A percentile compares a stretch with the other conserved stretches of the same genome.
phyloP scores from a whole-genome alignment of 1,140 invertebrate genomes.

The Brachionus paranguensis region DNA sequence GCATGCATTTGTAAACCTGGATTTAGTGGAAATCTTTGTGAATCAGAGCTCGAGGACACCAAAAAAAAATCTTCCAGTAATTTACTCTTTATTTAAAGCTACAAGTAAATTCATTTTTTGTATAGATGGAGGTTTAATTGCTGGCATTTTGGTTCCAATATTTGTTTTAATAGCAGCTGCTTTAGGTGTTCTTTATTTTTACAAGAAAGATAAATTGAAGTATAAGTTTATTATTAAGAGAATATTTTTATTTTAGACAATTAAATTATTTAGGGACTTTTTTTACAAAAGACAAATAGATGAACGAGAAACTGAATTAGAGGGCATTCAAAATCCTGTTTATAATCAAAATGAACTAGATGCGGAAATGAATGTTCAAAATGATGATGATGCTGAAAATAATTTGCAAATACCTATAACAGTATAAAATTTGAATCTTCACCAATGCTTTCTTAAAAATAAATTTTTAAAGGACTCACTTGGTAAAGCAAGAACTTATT shows the following conservation, averaged over 20 bases:
- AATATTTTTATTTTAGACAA: too few species aligned
- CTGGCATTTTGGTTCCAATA: not conserved
- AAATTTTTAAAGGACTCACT: not conserved
- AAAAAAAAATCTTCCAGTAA: constrained; percentile 1
- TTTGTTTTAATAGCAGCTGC: not conserved
- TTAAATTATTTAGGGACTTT: not conserved
- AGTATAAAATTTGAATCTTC: not conserved
- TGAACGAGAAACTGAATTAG: constrained; percentile 9
- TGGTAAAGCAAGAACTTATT: not conserved
- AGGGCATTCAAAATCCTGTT: not conserved
- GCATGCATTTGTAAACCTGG: not conserved
- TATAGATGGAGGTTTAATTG: not conserved
- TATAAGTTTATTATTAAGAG: not conserved
- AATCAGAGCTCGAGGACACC: not conserved
- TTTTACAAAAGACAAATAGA: not conserved
- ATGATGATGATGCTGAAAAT: not conserved
- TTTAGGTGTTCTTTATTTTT: not conserved
- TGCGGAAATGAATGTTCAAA: not conserved
- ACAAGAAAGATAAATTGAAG: not conserved
- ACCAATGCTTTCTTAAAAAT: not conserved
- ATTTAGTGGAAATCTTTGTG: not conserved
- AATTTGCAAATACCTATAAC: not conserved
- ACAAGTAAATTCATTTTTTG: not conserved
- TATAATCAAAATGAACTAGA: not conserved
- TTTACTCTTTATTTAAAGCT: not conserved